phyloP scores from a whole-genome alignment of 2,113 vertebrate genomes.

The Micronycteris hirsuta region DNA sequence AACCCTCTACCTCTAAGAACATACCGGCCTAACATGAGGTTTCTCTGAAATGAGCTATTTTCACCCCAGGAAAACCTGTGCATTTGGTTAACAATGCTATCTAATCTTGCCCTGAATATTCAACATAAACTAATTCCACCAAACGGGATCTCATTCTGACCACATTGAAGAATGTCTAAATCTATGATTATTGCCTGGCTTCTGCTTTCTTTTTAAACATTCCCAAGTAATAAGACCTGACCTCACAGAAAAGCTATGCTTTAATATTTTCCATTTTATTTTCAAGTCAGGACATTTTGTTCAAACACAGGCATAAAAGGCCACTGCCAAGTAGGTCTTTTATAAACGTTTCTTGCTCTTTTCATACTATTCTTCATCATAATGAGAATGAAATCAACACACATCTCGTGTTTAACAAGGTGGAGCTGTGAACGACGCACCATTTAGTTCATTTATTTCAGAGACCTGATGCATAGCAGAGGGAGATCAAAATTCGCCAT shows the following conservation, averaged over 20 bases:
- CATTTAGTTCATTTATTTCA: not conserved
- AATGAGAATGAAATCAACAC: conserved; percentile 29
- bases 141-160: conserved; percentile 37
- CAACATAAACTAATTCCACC: conserved; percentile 55
- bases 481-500: not conserved
- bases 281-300: conserved; percentile 12
- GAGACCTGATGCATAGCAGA: not conserved
- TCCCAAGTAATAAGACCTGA: conserved; percentile 23
- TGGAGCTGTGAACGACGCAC: not conserved
- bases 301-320: not conserved
- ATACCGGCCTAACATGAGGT: conserved; percentile 69
- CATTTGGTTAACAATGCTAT: conserved; percentile 64
- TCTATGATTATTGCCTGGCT: not conserved
- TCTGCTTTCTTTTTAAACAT: conserved; percentile 37
- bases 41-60: conserved; percentile 71
- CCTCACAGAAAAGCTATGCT: conserved; percentile 36
- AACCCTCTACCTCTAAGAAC: conserved; percentile 58
- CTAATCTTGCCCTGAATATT: conserved; percentile 68
- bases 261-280: conserved; percentile 29
- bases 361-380: not conserved
- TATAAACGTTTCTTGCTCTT: not conserved
- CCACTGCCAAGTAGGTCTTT: not conserved
- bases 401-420: conserved; percentile 8
- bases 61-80: conserved; percentile 70
- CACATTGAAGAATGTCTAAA: not conserved